Base-by-base conservation (phyloP, 2,888 invertebrate genomes). In the Amiota communis region DNA sequence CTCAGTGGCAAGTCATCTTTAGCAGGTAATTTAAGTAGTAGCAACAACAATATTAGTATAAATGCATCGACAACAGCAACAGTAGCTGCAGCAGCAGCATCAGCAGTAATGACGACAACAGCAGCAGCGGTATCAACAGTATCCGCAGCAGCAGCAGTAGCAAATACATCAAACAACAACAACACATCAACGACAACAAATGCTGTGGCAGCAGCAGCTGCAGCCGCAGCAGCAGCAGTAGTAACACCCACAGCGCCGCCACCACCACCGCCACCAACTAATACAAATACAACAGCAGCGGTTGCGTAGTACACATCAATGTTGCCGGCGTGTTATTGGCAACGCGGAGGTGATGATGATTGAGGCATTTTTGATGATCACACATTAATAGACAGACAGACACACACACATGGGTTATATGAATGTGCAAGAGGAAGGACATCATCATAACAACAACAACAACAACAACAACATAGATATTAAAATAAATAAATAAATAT, bases 281-380 rank as follows among this genome's bases (percentile, higher is more conserved):
- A 77, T 79, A 72, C 81, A 67, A 81, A 87, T 76, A 89, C 89
- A 73, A 89, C 89, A 51, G 88, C 89, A 75, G 89, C 89, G 78
- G 89, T 89, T 89, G 89, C 89, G 89, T 89, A 89, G 89, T 89
- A 89, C 80, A 88, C 84, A 76, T 83, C 87, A 80, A 88, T 87
- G 83, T 78, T 87, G 80, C 86, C 87, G 81, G 83, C 81, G 75
- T 80, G 82, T 79, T 81, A 83, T 82, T 86, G 82, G 81, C 80
- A 80, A 78, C 76, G 75, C n/a, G 77, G 13, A 69, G 67, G 53
- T 72, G 72, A 10, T 59, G 61, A 9, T 68, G 57, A 15, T 36
- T 53, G 46, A 46, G 68, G 76, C 76, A 74, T 71, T 78, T 70
- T 78, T 70, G 72, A 23, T 23, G 23, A 23, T 23, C 23, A 23